These are phyloP conservation scores for Lacanobia oleracea DNA, from an alignment of 2,888 invertebrate genomes.

Conservation along the genomic window DNA sequence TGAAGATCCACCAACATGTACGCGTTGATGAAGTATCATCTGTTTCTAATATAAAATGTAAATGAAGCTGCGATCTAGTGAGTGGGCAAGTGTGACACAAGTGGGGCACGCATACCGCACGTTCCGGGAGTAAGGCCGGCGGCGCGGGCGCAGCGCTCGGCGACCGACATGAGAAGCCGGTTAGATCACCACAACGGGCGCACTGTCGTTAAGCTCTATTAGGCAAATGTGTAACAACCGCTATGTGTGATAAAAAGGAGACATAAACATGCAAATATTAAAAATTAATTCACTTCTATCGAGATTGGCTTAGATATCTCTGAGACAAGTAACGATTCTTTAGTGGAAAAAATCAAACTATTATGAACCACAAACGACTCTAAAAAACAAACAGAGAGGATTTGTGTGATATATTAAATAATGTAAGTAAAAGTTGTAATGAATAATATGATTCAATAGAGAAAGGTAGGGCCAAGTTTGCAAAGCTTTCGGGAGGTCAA, in stretches of 20 bases:
- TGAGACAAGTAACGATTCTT: background rate
- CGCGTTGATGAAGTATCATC: slow-evolving; percentile 41
- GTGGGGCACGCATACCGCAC: slow-evolving; percentile 71
- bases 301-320: slow-evolving; percentile 1
- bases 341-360: background rate
- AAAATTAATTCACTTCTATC: background rate
- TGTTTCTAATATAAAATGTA: slow-evolving; percentile 62
- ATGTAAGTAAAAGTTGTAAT: slow-evolving; percentile 35
- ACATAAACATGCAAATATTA: slow-evolving; percentile 27
- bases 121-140: slow-evolving; percentile 50
- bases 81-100: slow-evolving; percentile 64
- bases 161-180: slow-evolving; percentile 68
- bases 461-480: slow-evolving; percentile 67
- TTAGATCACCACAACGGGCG: slow-evolving; percentile 65
- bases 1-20: background rate
- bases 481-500: slow-evolving; percentile 58
- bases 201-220: slow-evolving; percentile 58
- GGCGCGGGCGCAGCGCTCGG: slow-evolving; percentile 44
- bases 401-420: slow-evolving; percentile 23
- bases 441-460: slow-evolving; percentile 68
- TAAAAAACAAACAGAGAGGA: background rate
- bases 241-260: slow-evolving; percentile 34
- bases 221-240: slow-evolving; percentile 49
- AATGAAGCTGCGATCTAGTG: slow-evolving; percentile 61
- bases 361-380: background rate